A percentile compares a stretch with the other conserved stretches of the same genome.
These are phyloP conservation scores for Himalopsyche tibetana DNA, from an alignment of 2,888 invertebrate species.

Conservation along the genomic window DNA sequence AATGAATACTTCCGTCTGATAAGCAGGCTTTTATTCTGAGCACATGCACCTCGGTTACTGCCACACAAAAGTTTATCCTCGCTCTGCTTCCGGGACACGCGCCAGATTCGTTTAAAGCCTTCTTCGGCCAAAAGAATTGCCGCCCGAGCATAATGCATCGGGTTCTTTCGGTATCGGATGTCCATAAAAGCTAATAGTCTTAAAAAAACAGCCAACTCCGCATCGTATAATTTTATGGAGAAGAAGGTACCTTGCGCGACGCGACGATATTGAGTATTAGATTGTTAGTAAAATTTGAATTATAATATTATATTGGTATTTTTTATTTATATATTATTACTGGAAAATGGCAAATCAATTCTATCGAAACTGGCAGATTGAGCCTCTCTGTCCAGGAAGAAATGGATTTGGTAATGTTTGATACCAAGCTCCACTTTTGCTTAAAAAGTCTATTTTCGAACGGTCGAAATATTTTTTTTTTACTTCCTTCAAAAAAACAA, in stretches of 20 bases:
- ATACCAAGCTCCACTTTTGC: no score
- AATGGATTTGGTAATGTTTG: no score
- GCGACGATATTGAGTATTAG: no score
- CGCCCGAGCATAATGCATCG: background rate
- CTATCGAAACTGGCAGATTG: no score
- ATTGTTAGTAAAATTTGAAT: no score
- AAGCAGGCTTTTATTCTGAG: conserved; percentile 15
- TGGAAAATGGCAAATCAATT: no score
- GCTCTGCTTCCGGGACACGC: conserved; percentile 26
- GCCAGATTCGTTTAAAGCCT: conserved; percentile 16
- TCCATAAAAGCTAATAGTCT: background rate
- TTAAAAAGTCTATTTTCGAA: no score
- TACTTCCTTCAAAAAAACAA: no score
- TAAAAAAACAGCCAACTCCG: background rate
- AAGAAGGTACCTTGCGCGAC: background rate
- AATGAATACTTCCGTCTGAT: conserved; percentile 15
- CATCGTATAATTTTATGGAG: background rate
- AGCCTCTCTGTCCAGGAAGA: no score
- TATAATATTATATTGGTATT: no score
- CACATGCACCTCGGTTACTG: conserved; percentile 14
- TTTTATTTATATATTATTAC: no score
- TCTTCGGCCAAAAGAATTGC: background rate
- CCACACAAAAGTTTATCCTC: background rate
- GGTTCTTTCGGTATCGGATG: background rate
- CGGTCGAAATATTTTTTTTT: no score